These are phyloP conservation scores for Drosophila sturtevanti DNA, from an alignment of 1,140 invertebrate species.

Conservation along the genomic window DNA sequence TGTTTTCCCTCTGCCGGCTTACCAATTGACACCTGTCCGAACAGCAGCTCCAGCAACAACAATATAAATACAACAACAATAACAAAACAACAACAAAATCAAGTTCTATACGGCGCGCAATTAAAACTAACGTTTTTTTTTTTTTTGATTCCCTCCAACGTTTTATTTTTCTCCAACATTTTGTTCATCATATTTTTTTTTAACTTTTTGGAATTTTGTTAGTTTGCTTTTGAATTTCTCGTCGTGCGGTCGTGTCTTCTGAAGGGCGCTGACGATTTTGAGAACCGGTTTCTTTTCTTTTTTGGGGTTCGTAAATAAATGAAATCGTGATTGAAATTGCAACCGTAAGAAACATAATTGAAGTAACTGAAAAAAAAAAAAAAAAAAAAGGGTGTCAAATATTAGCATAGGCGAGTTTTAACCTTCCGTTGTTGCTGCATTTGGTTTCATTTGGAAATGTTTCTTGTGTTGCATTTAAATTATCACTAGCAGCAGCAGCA, in stretches of 20 bases:
- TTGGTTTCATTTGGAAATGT: slow-evolving; percentile 14
- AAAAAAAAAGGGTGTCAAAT: slow-evolving; percentile 58
- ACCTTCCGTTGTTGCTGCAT: slow-evolving; percentile 38
- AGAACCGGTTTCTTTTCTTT: slow-evolving; percentile 57
- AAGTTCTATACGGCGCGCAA: slow-evolving; percentile 63
- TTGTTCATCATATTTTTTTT: background rate
- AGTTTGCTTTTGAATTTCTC: slow-evolving; percentile 76
- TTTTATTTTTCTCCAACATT: background rate
- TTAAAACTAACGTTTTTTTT: slow-evolving; percentile 48
- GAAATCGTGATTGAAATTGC: slow-evolving; percentile 47
- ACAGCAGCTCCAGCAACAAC: slow-evolving; percentile 17
- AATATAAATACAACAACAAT: slow-evolving; percentile 37
- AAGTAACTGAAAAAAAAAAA: slow-evolving; percentile 56
- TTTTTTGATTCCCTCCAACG: no score
- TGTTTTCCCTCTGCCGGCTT: background rate
- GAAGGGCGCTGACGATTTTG: slow-evolving; percentile 30
- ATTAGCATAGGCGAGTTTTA: slow-evolving; percentile 55
- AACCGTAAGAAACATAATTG: slow-evolving; percentile 26
- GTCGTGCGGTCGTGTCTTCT: slow-evolving; percentile 64
- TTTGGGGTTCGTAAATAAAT: slow-evolving; percentile 17
- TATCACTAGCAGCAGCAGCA: background rate
- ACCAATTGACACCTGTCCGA: slow-evolving; percentile 43
- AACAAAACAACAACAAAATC: slow-evolving; percentile 37
- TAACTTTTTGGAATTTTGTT: background rate
- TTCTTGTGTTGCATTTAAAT: background rate